Evolutionary conservation across 2,113 vertebrate genomes (phyloP).

Genomic region (Pao palembangensis): DNA sequence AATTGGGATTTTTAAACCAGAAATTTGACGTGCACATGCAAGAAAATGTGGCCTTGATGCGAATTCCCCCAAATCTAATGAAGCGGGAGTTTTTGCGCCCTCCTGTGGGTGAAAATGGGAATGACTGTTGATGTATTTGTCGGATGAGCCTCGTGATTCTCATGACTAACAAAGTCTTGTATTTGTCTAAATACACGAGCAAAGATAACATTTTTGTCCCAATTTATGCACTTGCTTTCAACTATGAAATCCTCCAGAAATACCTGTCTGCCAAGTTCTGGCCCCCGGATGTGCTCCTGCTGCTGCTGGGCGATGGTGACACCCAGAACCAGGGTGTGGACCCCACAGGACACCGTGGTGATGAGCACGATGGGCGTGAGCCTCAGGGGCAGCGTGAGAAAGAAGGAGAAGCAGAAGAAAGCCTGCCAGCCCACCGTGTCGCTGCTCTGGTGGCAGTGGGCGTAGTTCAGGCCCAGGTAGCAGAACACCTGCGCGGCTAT

Average conservation of each 20-base stretch:
- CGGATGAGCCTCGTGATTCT: too few species aligned
- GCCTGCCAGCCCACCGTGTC: constrained; percentile 96
- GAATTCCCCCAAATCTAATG: too few species aligned
- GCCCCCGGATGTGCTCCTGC: constrained; percentile 78
- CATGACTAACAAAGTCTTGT: too few species aligned
- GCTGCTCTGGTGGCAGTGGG: constrained; percentile 83
- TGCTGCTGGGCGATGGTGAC: constrained; percentile 90
- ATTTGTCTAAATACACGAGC: too few species aligned
- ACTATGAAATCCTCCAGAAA: background rate
- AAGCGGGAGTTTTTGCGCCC: too few species aligned
- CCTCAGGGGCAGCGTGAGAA: constrained; percentile 87
- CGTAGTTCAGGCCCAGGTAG: constrained; percentile 87
- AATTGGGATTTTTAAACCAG: background rate
- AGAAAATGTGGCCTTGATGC: too few species aligned
- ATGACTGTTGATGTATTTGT: too few species aligned
- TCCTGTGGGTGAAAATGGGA: too few species aligned
- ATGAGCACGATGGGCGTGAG: constrained; percentile 88
- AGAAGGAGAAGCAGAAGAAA: constrained; percentile 93
- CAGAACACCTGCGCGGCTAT: constrained; percentile 89
- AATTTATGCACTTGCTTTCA: too few species aligned
- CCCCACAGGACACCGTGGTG: constrained; percentile 81
- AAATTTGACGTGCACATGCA: too few species aligned
- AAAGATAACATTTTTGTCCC: too few species aligned
- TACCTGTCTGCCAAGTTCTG: constrained; percentile 83
- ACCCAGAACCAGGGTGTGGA: constrained; percentile 88